A percentile compares a stretch with the other conserved stretches of the same genome.
phyloP scores from a whole-genome alignment of 2,797 vertebrate species.

The Pitangus sulphuratus region DNA sequence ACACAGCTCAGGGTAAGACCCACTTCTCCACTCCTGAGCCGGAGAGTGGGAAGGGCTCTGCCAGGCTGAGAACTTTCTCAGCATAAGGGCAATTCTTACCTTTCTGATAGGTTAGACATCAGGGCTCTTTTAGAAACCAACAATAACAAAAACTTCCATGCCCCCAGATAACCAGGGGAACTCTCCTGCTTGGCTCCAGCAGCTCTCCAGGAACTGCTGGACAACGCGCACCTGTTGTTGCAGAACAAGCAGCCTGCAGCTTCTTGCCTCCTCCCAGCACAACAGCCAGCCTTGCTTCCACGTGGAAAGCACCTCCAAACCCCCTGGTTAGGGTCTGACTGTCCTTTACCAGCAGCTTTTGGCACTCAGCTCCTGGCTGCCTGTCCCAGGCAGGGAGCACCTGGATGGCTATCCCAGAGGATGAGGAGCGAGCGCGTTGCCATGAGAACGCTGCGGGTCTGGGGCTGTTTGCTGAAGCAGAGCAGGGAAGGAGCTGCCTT shows the following conservation, averaged over 20 bases:
- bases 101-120: not conserved
- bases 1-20: not conserved
- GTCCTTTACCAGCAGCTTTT: fast-evolving
- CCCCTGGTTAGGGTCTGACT: fast-evolving
- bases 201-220: constrained; percentile 8
- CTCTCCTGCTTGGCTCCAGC: not conserved
- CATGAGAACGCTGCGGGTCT: not conserved
- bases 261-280: not conserved
- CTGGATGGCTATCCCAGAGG: not conserved
- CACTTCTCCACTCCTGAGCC: not conserved
- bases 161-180: not conserved
- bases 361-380: not conserved
- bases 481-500: not conserved
- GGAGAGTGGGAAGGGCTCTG: not conserved
- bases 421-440: not conserved
- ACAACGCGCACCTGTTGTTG: fast-evolving
- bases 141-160: not conserved
- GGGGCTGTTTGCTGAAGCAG: not conserved
- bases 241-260: not conserved
- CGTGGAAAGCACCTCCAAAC: not conserved
- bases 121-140: not conserved
- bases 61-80: not conserved
- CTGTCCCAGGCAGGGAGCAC: not conserved
- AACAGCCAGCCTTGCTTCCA: not conserved
- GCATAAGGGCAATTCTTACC: not conserved